Conservation (phyloP, 2,888 invertebrate genomes). For the Pyrgus malvae region DNA sequence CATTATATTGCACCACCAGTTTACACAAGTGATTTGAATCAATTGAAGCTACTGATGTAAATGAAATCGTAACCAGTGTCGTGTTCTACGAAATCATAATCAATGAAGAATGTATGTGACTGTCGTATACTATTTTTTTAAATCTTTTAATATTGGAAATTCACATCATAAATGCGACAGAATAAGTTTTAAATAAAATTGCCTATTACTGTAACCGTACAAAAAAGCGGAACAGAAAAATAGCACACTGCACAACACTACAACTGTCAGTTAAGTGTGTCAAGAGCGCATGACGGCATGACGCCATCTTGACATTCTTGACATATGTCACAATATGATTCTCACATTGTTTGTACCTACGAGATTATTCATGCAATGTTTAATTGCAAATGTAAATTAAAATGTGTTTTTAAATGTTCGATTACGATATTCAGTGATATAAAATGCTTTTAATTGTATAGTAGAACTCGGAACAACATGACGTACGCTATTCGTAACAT, state of each 20-base stretch:
- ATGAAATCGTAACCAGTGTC: constrained; percentile 13
- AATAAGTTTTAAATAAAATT: too few species aligned
- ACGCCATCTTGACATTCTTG: constrained; percentile 7
- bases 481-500: constrained; percentile 51
- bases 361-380: too few species aligned
- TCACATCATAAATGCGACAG: too few species aligned
- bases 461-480: constrained; percentile 41
- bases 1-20: constrained; percentile 44
- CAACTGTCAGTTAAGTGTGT: constrained; percentile 17
- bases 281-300: constrained; percentile 25
- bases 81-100: constrained; percentile 13
- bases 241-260: constrained; percentile 15
- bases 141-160: too few species aligned
- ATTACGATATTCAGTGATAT: background rate
- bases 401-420: too few species aligned
- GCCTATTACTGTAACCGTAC: too few species aligned
- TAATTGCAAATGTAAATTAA: too few species aligned
- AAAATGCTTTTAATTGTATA: background rate
- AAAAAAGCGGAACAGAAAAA: constrained; percentile 4
- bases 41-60: constrained; percentile 12
- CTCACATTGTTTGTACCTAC: too few species aligned
- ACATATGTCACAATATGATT: background rate
- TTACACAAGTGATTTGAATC: constrained; percentile 54
- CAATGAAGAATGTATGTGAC: background rate
- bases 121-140: too few species aligned